A percentile compares a stretch with the other conserved stretches of the same genome.
Conservation (phyloP, 2,113 vertebrate species). For the Ploceus nigricollis region DNA sequence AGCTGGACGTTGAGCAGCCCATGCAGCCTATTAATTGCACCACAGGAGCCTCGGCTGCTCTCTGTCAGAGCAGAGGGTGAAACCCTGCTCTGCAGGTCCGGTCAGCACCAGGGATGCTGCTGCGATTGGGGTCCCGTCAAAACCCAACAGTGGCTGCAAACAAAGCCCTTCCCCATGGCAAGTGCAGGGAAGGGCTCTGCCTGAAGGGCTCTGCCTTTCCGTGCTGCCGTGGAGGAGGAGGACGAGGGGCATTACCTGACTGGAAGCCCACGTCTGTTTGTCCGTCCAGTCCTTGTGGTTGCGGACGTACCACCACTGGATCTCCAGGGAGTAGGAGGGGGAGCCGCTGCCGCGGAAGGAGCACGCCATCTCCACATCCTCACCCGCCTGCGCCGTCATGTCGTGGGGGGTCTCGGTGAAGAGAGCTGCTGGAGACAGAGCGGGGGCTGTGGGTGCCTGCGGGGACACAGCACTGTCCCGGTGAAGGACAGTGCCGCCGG, state of each 20-base stretch:
- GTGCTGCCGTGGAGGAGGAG: neutral
- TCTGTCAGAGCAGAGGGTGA: neutral
- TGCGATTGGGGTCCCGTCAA: rapidly evolving
- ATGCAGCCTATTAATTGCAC: rapidly evolving
- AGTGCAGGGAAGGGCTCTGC: neutral
- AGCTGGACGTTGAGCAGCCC: rapidly evolving
- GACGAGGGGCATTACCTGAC: conserved; percentile 72
- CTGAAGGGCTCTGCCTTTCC: neutral
- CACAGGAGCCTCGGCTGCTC: neutral
- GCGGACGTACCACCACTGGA: conserved; percentile 97
- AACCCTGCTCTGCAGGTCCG: rapidly evolving
- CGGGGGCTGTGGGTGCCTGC: neutral
- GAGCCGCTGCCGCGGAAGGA: conserved; percentile 90
- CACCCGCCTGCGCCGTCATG: conserved; percentile 81
- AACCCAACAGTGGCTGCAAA: neutral
- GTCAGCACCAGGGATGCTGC: neutral
- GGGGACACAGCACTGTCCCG: rapidly evolving
- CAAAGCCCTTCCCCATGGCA: neutral
- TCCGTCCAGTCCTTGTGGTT: conserved; percentile 81
- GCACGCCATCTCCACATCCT: conserved; percentile 98
- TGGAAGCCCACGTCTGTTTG: conserved; percentile 78
- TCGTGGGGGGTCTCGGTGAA: conserved; percentile 94
- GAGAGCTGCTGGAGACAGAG: conserved; percentile 75
- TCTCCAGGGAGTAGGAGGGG: conserved; percentile 92
- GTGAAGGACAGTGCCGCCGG: rapidly evolving